Evolutionary conservation across 2,113 vertebrate species (phyloP).

Genomic region (Crotalus tigris): DNA sequence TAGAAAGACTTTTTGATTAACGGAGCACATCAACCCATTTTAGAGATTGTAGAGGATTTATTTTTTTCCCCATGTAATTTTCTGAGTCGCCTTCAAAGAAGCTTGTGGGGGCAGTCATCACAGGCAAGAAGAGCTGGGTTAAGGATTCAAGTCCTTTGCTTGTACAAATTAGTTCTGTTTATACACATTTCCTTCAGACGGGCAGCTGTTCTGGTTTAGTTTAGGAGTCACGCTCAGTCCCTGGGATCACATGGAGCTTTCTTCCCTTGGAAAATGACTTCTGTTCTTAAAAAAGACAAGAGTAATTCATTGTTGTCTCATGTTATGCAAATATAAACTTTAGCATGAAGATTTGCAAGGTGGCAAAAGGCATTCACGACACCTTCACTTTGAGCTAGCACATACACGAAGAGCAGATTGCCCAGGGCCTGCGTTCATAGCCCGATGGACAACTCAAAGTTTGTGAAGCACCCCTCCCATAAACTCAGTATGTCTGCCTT

Average conservation of each 20-base stretch:
- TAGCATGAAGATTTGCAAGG: not conserved
- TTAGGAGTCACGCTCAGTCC: not conserved
- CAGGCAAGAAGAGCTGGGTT: not conserved
- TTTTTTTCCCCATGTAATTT: not conserved
- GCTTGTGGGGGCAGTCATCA: not conserved
- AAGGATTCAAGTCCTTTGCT: not conserved
- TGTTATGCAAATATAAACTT: not conserved
- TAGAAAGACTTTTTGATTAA: conserved; percentile 65
- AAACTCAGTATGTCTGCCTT: not conserved
- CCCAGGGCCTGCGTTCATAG: not conserved
- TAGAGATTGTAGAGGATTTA: conserved; percentile 23
- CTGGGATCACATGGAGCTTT: not conserved
- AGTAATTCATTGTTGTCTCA: not conserved
- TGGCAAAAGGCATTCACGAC: not conserved
- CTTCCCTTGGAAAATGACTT: not conserved
- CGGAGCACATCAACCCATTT: conserved; percentile 61
- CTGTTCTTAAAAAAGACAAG: not conserved
- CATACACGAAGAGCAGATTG: not conserved
- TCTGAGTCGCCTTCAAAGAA: conserved; percentile 2
- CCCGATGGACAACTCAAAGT: not conserved
- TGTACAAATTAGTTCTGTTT: conserved; percentile 4
- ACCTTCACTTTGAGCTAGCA: not conserved
- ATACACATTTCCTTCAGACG: not conserved
- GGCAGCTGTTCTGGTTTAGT: not conserved
- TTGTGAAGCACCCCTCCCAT: not conserved